Evolutionary conservation across 64 coral and sea anemone genomes (phyloP).

Genomic region (Hydrozoanthus tunicans): DNA sequence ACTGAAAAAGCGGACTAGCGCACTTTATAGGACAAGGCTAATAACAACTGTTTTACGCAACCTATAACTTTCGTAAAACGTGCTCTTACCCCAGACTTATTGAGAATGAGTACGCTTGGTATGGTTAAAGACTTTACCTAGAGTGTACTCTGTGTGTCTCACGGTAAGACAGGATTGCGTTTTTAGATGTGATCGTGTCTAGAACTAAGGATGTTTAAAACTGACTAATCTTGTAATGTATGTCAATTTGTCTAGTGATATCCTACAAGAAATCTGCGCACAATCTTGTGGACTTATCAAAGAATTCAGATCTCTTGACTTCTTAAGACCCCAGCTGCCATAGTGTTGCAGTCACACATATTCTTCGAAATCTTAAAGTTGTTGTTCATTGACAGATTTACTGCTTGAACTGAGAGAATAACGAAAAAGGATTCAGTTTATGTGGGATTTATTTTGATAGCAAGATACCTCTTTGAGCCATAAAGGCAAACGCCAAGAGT

Average conservation of each 20-base stretch:
- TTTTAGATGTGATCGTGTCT: neutral
- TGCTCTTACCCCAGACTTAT: too few species aligned
- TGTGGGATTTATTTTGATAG: neutral
- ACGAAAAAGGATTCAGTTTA: neutral
- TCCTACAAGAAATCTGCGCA: neutral
- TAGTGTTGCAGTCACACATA: neutral
- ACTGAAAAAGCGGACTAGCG: neutral
- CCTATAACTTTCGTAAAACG: neutral
- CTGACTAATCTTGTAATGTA: conserved; percentile 32
- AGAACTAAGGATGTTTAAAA: conserved; percentile 11
- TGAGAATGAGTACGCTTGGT: neutral
- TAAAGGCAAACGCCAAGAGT: neutral
- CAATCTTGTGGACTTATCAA: neutral
- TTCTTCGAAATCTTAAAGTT: neutral
- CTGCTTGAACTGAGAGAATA: neutral
- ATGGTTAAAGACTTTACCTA: neutral
- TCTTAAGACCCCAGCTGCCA: neutral
- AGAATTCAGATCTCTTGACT: neutral
- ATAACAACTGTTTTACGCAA: conserved; percentile 11
- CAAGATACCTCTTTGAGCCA: neutral
- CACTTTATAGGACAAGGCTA: neutral
- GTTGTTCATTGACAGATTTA: neutral
- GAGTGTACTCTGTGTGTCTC: neutral
- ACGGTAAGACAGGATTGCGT: neutral
- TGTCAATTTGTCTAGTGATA: neutral